phyloP scores from a whole-genome alignment of 2,888 invertebrate genomes.

The Euclidia mi region DNA sequence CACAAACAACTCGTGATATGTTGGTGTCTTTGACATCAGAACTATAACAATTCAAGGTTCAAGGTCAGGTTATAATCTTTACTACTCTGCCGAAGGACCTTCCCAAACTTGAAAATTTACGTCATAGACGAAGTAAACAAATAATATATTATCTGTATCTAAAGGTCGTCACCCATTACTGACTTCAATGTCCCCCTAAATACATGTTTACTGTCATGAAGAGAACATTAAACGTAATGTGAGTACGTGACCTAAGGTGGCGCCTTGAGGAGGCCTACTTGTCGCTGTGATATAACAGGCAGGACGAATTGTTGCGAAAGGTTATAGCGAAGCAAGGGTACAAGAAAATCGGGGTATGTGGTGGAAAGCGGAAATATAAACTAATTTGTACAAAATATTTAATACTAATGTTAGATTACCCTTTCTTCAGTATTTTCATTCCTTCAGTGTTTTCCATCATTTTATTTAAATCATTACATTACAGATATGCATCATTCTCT shows the following conservation, averaged over 20 bases:
- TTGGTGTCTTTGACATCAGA: neutral
- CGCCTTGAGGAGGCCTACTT: slow-evolving; percentile 15
- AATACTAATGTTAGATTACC: too few relatives aligned
- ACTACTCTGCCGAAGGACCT: neutral
- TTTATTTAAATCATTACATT: too few relatives aligned
- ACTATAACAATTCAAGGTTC: neutral
- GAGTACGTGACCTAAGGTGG: slow-evolving; percentile 50
- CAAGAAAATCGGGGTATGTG: too few relatives aligned
- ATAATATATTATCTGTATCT: slow-evolving; percentile 6
- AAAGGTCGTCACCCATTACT: slow-evolving; percentile 28
- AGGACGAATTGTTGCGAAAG: too few relatives aligned
- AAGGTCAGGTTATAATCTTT: neutral
- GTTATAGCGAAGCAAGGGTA: too few relatives aligned
- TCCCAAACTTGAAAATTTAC: neutral
- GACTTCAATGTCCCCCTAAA: slow-evolving; percentile 39
- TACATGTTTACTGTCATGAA: slow-evolving; percentile 35
- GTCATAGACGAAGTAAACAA: slow-evolving; percentile 6
- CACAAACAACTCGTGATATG: too few relatives aligned
- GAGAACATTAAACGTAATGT: slow-evolving; percentile 43
- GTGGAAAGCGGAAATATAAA: too few relatives aligned
- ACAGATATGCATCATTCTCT: too few relatives aligned
- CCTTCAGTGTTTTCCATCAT: too few relatives aligned
- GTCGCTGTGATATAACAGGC: neutral
- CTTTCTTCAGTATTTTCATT: too few relatives aligned
- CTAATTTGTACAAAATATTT: too few relatives aligned